Evolutionary conservation across 2,888 invertebrate species (phyloP).

Genomic region (Pseudeuparius sepicola): DNA sequence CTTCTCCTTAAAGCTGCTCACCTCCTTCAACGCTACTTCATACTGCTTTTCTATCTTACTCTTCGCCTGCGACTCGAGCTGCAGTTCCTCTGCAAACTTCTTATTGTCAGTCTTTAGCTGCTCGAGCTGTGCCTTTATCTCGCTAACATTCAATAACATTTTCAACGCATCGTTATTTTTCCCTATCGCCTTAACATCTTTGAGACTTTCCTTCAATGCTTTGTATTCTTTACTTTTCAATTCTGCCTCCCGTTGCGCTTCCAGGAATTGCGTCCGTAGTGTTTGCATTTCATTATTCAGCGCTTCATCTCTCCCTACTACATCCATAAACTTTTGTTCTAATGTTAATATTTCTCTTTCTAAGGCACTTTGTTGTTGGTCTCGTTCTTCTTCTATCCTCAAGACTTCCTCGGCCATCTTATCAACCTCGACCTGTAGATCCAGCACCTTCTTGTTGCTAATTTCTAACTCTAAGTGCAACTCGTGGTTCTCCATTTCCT

Average conservation of each 20-base stretch:
- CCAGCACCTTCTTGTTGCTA: constrained; percentile 34
- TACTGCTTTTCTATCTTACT: constrained; percentile 39
- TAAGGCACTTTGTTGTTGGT: constrained; percentile 33
- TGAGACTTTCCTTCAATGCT: constrained; percentile 42
- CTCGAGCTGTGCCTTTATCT: constrained; percentile 48
- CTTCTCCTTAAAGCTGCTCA: constrained; percentile 45
- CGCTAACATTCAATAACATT: constrained; percentile 43
- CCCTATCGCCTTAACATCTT: constrained; percentile 38
- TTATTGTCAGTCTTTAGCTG: constrained; percentile 46
- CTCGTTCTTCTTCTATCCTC: constrained; percentile 39
- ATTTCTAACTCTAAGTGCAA: constrained; percentile 38
- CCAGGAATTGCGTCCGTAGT: constrained; percentile 32
- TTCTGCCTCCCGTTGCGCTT: constrained; percentile 35
- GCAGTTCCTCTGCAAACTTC: constrained; percentile 36
- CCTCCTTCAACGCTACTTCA: constrained; percentile 41
- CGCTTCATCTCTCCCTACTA: constrained; percentile 43
- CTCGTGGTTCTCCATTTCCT: constrained; percentile 41
- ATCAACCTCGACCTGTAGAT: constrained; percentile 36
- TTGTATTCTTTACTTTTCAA: constrained; percentile 38
- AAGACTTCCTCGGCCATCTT: constrained; percentile 35
- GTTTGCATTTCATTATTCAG: constrained; percentile 40
- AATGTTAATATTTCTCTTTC: constrained; percentile 36
- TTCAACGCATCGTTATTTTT: constrained; percentile 34
- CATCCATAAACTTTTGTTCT: constrained; percentile 37
- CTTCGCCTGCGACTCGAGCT: constrained; percentile 40